Evolutionary conservation across 2,797 vertebrate genomes (phyloP).

Genomic region (Choloepus didactylus): DNA sequence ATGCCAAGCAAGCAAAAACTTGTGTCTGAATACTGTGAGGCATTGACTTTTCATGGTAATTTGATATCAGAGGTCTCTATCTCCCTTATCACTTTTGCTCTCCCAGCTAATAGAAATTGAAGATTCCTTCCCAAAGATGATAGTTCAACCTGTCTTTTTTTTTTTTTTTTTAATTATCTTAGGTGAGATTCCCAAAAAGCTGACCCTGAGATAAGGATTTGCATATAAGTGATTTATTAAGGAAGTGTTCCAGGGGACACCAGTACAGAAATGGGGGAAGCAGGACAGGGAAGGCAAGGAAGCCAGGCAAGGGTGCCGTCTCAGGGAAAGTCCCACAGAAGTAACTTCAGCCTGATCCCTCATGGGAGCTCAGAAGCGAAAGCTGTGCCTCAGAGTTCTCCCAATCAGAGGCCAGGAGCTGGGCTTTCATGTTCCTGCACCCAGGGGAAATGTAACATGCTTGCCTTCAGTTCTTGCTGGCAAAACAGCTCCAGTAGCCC

Average conservation of each 20-base stretch:
- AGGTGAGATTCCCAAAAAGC: not conserved
- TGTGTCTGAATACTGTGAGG: not conserved
- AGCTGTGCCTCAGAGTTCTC: not conserved
- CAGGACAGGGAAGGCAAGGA: not conserved
- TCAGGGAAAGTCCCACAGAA: not conserved
- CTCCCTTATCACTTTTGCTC: not conserved
- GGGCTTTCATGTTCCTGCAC: not conserved
- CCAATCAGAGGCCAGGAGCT: not conserved
- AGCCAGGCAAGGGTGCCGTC: not conserved
- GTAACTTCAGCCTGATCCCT: not conserved
- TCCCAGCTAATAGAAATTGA: constrained; percentile 39
- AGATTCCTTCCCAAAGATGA: constrained; percentile 34
- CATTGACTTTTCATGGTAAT: not conserved
- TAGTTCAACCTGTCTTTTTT: not conserved
- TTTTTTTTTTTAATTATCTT: not conserved
- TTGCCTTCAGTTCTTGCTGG: not conserved
- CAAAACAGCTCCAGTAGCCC: not conserved
- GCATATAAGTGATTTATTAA: not conserved
- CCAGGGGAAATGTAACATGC: not conserved
- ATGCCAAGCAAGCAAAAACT: not conserved
- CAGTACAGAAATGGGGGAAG: not conserved
- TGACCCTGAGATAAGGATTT: constrained; percentile 24
- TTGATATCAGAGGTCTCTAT: not conserved
- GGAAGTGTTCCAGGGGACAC: not conserved
- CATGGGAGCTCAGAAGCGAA: not conserved